Percentiles rank a stretch among this genome's conserved stretches.
Evolutionary conservation across 1,140 invertebrate species (phyloP).

Genomic region (Sycophila sp.): DNA sequence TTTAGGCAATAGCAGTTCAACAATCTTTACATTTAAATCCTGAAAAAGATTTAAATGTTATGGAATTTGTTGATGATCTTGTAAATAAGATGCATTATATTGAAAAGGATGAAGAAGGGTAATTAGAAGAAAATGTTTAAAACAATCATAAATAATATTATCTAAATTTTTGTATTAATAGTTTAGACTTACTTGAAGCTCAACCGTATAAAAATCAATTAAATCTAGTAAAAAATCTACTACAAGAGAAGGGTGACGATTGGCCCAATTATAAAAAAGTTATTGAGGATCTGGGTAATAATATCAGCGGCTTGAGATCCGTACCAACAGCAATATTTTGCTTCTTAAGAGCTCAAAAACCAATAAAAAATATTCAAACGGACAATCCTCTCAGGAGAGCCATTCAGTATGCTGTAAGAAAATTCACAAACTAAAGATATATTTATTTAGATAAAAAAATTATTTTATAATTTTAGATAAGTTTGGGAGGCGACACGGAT

Average conservation of each 20-base stretch:
- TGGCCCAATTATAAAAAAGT: constrained; percentile 65
- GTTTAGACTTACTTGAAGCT: constrained; percentile 50
- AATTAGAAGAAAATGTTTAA: neutral
- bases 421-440: neutral
- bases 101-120: constrained; percentile 67
- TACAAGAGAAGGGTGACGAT: constrained; percentile 55
- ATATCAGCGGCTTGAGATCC: constrained; percentile 74
- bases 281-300: constrained; percentile 70
- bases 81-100: constrained; percentile 71
- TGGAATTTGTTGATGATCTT: constrained; percentile 69
- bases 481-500: constrained; percentile 82
- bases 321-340: constrained; percentile 83
- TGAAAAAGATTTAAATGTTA: constrained; percentile 60
- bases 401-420: constrained; percentile 66
- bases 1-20: constrained; percentile 70
- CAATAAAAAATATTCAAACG: constrained; percentile 68
- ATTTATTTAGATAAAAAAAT: neutral
- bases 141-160: neutral
- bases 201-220: constrained; percentile 68
- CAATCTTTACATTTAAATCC: constrained; percentile 66
- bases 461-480: constrained; percentile 69
- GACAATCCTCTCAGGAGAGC: constrained; percentile 72
- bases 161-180: constrained; percentile 37
- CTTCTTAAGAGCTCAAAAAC: constrained; percentile 72
- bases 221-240: constrained; percentile 62